Evolutionary conservation across 2,797 vertebrate genomes (phyloP).

Genomic region (Channallabes apus): DNA sequence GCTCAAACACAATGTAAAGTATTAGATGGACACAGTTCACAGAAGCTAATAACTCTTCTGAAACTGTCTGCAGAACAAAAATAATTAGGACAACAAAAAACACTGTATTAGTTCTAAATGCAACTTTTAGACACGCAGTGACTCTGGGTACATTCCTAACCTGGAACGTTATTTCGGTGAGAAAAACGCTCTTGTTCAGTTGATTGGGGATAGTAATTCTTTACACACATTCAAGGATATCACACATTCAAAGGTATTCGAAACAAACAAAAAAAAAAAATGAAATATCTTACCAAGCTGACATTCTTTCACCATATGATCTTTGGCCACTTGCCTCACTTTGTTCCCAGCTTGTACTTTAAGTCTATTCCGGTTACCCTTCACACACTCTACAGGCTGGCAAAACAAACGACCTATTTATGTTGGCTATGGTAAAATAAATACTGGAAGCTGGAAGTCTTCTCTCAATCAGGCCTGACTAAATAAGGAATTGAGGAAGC

Average conservation of each 20-base stretch:
- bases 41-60: not conserved
- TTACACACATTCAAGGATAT: not conserved
- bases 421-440: conserved; percentile 29
- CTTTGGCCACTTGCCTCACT: conserved; percentile 3
- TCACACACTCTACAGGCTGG: not conserved
- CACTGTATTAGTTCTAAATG: not conserved
- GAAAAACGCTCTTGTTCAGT: not conserved
- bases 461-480: conserved; percentile 34
- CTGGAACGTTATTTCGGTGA: not conserved
- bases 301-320: conserved; percentile 13
- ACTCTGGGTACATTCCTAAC: not conserved
- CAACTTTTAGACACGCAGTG: not conserved
- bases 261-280: not conserved
- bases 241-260: not conserved
- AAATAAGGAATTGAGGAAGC: conserved; percentile 44
- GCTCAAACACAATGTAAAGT: conserved; percentile 11
- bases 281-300: not conserved
- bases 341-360: conserved; percentile 28
- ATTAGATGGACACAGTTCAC: conserved; percentile 26
- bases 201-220: not conserved
- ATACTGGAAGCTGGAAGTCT: conserved; percentile 28
- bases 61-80: not conserved
- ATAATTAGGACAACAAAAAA: not conserved
- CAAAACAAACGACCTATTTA: conserved; percentile 45
- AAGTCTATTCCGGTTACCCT: conserved; percentile 32